phyloP scores from a whole-genome alignment of 2,797 vertebrate species.

The Lepilemur ruficaudatus region DNA sequence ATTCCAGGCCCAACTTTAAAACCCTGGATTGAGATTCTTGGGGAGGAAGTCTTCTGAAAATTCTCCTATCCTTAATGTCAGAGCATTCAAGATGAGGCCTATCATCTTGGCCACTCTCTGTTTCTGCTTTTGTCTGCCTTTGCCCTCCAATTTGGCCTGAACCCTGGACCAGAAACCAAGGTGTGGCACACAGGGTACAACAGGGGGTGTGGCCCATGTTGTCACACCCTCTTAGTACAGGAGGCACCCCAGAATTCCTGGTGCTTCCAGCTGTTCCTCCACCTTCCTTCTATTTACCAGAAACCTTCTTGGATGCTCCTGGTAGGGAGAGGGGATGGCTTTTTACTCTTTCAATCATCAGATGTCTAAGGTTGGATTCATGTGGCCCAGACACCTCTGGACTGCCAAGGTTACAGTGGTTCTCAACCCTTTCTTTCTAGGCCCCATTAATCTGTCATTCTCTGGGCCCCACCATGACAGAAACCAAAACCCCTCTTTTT shows the following conservation, averaged over 20 bases:
- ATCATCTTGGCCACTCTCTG: not conserved
- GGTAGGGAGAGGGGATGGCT: not conserved
- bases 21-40: not conserved
- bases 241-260: not conserved
- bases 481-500: not conserved
- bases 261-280: not conserved
- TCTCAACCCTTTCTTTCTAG: not conserved
- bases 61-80: not conserved
- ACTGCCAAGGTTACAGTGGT: not conserved
- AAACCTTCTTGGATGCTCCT: not conserved
- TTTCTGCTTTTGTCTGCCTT: slow-evolving; percentile 24
- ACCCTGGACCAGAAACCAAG: not conserved
- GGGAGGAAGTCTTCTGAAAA: not conserved
- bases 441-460: not conserved
- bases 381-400: not conserved
- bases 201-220: not conserved
- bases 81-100: not conserved
- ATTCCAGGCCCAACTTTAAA: not conserved
- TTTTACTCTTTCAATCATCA: not conserved
- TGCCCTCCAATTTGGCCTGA: not conserved
- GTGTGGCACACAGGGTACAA: no score
- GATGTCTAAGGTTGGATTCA: not conserved
- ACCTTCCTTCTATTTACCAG: not conserved
- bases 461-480: not conserved
- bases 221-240: not conserved